These are phyloP conservation scores for Nycticebus coucang DNA, from an alignment of 2,113 vertebrate genomes.

Conservation along the genomic window DNA sequence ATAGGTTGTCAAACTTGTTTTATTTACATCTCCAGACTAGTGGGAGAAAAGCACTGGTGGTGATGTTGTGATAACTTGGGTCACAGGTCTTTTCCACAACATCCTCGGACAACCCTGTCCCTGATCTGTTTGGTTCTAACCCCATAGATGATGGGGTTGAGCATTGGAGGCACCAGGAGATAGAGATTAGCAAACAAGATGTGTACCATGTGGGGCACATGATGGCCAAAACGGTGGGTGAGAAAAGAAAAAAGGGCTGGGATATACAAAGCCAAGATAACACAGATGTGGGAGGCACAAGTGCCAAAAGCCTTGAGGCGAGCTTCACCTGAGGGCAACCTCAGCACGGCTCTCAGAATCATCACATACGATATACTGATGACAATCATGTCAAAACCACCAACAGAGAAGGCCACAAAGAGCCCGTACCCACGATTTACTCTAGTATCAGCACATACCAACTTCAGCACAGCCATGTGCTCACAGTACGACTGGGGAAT, in stretches of 20 bases:
- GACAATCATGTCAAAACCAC: not conserved
- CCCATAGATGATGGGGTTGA: constrained; percentile 77
- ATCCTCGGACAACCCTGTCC: constrained; percentile 18
- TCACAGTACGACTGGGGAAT: constrained; percentile 71
- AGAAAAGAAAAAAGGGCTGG: constrained; percentile 47
- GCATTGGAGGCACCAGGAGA: constrained; percentile 71
- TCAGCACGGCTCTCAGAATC: constrained; percentile 57
- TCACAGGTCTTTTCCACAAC: constrained; percentile 10
- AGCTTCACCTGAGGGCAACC: constrained; percentile 24
- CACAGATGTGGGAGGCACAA: constrained; percentile 65
- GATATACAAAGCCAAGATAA: constrained; percentile 64
- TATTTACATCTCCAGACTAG: not conserved
- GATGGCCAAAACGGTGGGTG: no score
- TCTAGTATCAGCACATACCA: constrained; percentile 63
- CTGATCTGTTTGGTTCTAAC: constrained; percentile 74
- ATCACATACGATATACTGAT: constrained; percentile 59
- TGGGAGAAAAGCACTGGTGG: rapidly evolving
- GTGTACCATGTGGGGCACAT: constrained; percentile 7
- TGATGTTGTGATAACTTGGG: not conserved
- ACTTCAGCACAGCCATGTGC: constrained; percentile 74
- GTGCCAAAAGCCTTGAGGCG: constrained; percentile 69
- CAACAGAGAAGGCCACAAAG: not conserved
- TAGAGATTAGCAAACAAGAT: constrained; percentile 72
- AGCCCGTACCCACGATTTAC: not conserved
- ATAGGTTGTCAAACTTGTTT: not conserved